phyloP scores from a whole-genome alignment of 2,888 invertebrate species.

The Deroplatys truncata region DNA sequence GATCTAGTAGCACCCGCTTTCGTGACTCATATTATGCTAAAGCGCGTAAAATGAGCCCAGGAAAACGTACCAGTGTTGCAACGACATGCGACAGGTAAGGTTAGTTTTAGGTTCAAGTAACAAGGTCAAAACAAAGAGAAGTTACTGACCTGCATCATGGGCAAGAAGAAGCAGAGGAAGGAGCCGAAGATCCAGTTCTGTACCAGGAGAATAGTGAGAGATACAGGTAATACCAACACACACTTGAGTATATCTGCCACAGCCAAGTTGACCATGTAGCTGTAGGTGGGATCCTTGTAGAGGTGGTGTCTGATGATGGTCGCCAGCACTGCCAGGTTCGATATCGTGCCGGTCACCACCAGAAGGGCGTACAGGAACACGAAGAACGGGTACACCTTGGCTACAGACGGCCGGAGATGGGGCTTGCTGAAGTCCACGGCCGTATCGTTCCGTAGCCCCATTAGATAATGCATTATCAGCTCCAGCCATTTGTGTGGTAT shows the following conservation, averaged over 20 bases:
- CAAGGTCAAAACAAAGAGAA: background rate
- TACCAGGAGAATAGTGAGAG: conserved; percentile 61
- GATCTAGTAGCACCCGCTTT: no score
- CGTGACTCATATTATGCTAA: no score
- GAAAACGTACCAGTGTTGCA: no score
- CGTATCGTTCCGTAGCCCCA: conserved; percentile 43
- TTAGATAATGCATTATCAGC: conserved; percentile 41
- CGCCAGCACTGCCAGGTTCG: conserved; percentile 57
- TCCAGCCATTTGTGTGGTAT: conserved; percentile 40
- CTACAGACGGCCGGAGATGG: conserved; percentile 54
- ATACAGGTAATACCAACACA: conserved; percentile 62
- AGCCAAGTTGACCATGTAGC: conserved; percentile 62
- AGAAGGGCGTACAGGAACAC: conserved; percentile 59
- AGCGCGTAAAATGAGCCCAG: no score
- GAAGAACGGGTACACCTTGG: conserved; percentile 56
- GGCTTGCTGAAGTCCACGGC: conserved; percentile 55
- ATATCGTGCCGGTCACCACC: conserved; percentile 52
- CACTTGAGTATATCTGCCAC: conserved; percentile 64
- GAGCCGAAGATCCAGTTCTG: conserved; percentile 72
- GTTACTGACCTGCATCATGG: conserved; percentile 62
- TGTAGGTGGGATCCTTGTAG: conserved; percentile 60
- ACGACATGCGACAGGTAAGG: no score
- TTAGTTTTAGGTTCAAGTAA: no score
- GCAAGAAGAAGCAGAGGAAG: conserved; percentile 65
- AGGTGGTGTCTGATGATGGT: conserved; percentile 47